phyloP scores from a whole-genome alignment of 2,113 vertebrate genomes.

The Dicrurus megarhynchus region DNA sequence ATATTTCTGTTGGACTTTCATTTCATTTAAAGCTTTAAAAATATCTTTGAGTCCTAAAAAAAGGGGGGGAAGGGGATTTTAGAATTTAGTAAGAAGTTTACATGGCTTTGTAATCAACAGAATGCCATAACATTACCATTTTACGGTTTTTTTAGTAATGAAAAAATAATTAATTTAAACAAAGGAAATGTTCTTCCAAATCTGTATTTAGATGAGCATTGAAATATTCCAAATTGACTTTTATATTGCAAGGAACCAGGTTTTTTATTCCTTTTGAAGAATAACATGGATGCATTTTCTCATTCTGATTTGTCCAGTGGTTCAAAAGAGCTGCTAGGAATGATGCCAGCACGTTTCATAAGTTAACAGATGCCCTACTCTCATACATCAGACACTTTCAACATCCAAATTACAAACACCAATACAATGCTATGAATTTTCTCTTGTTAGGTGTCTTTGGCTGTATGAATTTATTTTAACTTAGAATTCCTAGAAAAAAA shows the following conservation, averaged over 20 bases:
- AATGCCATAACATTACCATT: background rate
- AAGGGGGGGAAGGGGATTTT: rapidly evolving
- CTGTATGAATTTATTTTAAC: background rate
- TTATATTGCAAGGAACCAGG: background rate
- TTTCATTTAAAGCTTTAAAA: conserved; percentile 41
- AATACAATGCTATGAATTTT: background rate
- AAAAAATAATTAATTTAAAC: background rate
- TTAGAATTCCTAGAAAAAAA: background rate
- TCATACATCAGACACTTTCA: background rate
- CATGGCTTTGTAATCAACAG: background rate
- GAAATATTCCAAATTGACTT: background rate
- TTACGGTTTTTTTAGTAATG: background rate
- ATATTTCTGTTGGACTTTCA: conserved; percentile 71
- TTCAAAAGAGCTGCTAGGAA: background rate
- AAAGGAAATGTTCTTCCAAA: conserved; percentile 17
- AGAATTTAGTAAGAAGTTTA: conserved; percentile 17
- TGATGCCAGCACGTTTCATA: background rate
- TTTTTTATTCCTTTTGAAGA: background rate
- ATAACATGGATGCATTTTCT: background rate
- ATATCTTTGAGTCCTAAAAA: background rate
- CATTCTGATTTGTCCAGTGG: background rate
- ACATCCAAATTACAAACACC: background rate
- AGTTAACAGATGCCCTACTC: background rate
- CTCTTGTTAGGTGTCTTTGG: background rate
- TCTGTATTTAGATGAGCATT: background rate